A percentile compares a stretch with the other conserved stretches of the same genome.
Evolutionary conservation across 92 coral and sea anemone genomes (phyloP).

Genomic region (Phenganax marumi): DNA sequence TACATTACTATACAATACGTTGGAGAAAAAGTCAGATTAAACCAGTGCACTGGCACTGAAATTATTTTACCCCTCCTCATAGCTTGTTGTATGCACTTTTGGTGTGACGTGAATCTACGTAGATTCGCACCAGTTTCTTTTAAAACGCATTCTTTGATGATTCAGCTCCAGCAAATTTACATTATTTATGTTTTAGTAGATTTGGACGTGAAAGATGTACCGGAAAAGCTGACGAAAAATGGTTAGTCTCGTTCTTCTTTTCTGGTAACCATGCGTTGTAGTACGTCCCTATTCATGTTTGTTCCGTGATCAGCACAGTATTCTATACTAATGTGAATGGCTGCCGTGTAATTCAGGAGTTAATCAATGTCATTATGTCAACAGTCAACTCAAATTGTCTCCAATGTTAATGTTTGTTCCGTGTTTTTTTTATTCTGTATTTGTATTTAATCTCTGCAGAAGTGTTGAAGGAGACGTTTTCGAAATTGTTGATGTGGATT

Average conservation of each 20-base stretch:
- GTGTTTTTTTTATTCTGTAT: not conserved
- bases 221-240: not conserved
- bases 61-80: too few species aligned
- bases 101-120: too few species aligned
- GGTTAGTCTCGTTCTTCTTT: not conserved
- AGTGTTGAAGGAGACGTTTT: slow-evolving; percentile 62
- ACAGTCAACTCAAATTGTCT: not conserved
- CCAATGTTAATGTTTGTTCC: not conserved
- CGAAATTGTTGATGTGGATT: slow-evolving; percentile 81
- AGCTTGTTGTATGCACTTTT: too few species aligned
- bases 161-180: not conserved
- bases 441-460: slow-evolving; percentile 43
- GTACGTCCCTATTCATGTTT: too few species aligned
- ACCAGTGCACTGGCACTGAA: too few species aligned
- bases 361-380: too few species aligned
- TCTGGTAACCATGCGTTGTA: too few species aligned
- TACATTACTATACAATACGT: not conserved
- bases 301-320: too few species aligned
- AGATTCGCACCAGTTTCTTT: too few species aligned
- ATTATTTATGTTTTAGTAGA: not conserved
- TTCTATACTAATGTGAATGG: too few species aligned
- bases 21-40: too few species aligned
- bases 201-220: slow-evolving; percentile 21
- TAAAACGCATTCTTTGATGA: not conserved
- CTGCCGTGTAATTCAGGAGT: too few species aligned